Conservation (phyloP, 2,888 invertebrate species). For the Cheilosia pagana region DNA sequence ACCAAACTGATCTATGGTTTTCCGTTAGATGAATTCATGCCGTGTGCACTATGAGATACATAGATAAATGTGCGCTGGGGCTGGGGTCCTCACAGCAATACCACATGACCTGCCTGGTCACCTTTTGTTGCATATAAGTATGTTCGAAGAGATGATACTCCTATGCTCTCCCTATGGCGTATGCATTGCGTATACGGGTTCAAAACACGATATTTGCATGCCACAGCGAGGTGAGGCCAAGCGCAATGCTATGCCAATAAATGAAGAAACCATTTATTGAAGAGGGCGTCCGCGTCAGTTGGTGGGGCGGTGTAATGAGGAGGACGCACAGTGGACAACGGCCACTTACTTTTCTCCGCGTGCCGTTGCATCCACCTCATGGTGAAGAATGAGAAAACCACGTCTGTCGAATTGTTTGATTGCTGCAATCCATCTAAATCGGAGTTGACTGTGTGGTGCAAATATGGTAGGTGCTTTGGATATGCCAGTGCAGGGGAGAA, state of each 20-base stretch:
- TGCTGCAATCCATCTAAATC: conserved; percentile 75
- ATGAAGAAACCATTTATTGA: conserved; percentile 60
- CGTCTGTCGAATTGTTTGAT: conserved; percentile 74
- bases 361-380: conserved; percentile 55
- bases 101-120: conserved; percentile 68
- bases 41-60: conserved; percentile 71
- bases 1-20: conserved; percentile 73
- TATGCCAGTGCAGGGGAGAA: conserved; percentile 24
- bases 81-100: conserved; percentile 49
- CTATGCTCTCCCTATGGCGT: conserved; percentile 9
- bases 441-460: conserved; percentile 63
- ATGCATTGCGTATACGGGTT: conserved; percentile 71
- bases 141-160: conserved; percentile 65
- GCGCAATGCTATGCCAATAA: conserved; percentile 67
- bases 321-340: conserved; percentile 60
- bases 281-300: conserved; percentile 20
- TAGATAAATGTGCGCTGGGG: conserved; percentile 66
- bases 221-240: conserved; percentile 67
- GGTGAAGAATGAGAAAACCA: conserved; percentile 58
- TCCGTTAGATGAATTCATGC: conserved; percentile 74
- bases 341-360: conserved; percentile 36
- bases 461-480: conserved; percentile 66
- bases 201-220: conserved; percentile 72
- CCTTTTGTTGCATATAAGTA: conserved; percentile 61
- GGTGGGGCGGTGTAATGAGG: conserved; percentile 42